Evolutionary conservation across 2,888 invertebrate genomes (phyloP).

Genomic region (Megastigmus dorsalis): DNA sequence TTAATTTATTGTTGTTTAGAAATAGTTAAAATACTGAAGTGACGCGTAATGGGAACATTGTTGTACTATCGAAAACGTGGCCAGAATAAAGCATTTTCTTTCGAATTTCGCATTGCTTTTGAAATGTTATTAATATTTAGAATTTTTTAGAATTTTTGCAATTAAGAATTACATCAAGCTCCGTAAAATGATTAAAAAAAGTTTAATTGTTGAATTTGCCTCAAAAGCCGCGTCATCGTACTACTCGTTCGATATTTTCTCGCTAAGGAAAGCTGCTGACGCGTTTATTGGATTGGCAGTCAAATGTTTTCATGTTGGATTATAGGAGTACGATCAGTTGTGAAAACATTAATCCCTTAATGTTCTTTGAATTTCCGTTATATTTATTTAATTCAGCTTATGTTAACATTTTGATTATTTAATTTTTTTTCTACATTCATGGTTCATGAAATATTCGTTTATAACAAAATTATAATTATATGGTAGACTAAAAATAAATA

Average conservation of each 20-base stretch:
- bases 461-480: no score
- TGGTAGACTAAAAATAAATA: no score
- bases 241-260: constrained; percentile 66
- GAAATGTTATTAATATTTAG: neutral
- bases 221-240: constrained; percentile 64
- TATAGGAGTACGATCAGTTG: constrained; percentile 19
- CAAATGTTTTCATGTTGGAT: constrained; percentile 53
- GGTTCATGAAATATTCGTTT: no score
- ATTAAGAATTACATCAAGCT: neutral
- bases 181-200: neutral
- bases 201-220: constrained; percentile 4
- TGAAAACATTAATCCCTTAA: constrained; percentile 48
- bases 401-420: constrained; percentile 2
- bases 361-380: constrained; percentile 48
- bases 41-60: no score
- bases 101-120: neutral
- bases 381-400: constrained; percentile 20
- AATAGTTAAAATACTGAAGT: no score
- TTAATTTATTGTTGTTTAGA: constrained; percentile 11
- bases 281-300: constrained; percentile 52
- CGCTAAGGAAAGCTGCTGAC: constrained; percentile 64
- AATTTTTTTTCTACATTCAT: constrained; percentile 3
- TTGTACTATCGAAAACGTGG: no score
- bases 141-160: neutral
- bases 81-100: neutral